Evolutionary conservation across 2,113 vertebrate species (phyloP), one percentile per base, ranked within the genome.

Genomic region (Strigops habroptila): DNA sequence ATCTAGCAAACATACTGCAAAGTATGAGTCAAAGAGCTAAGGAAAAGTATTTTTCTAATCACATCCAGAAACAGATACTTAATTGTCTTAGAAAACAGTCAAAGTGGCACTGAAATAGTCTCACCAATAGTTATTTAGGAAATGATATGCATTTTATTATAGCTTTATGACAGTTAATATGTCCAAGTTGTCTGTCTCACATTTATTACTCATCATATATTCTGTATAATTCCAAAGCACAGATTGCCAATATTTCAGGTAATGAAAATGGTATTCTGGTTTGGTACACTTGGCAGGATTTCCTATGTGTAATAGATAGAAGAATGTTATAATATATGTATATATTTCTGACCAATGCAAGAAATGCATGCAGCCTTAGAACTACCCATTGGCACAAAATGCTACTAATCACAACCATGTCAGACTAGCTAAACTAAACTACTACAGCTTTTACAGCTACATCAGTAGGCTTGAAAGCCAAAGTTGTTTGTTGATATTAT

Each of bases 211-310:
- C 31, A 69, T 86, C 60, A 77, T 44, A 63, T 35, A 83, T 55
- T 93, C 80, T 57, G 68, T 35, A 52, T 86, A 81, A 94, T 94
- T 95, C 88, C n/a, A 93, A 96, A 89, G 82, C 77, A 96, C 69
- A 91, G 43, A 28, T 69, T 86, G 91, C 60, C 70, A 57, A 19
- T 91, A 94, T 48, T 80, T 63, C 76, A 76, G 81, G 82, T 57
- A 83, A 92, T 64, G 65, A 71, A 95, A 93, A 92, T 76, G 55
- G 60, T 79, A 37, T 78, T 91, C 82, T 41, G 67, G 19, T 65
- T 89, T 90, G 53, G 57, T 88, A 93, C 46, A 67, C 82, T 59
- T 74, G 17, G 39, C 51, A 78, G 76, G 69, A 93, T 83, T 92
- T 96, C 49, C 70, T 77, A 24, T 14, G 21, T 43, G 91, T 51